phyloP scores from a whole-genome alignment of 35 echinoderm and acorn worm genomes.

The Nesometra sesokonis region DNA sequence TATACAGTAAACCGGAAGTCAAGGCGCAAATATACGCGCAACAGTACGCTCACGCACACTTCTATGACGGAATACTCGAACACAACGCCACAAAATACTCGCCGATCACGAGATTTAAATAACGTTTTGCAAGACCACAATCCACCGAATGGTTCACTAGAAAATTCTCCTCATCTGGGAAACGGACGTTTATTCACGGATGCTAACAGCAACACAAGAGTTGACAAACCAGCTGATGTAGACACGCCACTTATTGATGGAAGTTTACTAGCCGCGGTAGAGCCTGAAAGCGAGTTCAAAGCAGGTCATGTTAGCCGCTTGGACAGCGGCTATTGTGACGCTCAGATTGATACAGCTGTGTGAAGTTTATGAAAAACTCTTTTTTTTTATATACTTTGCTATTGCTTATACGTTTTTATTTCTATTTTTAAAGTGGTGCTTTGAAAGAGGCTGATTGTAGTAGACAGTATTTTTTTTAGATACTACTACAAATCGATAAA shows the following conservation, averaged over 20 bases:
- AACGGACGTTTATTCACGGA: background rate
- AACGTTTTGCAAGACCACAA: background rate
- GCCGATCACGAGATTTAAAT: no score
- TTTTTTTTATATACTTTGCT: no score
- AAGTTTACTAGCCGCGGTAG: background rate
- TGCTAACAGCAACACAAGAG: background rate
- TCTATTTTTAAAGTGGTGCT: no score
- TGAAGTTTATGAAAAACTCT: no score
- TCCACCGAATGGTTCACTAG: background rate
- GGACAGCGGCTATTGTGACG: background rate
- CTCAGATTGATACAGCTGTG: background rate
- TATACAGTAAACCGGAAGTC: background rate
- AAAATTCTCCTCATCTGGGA: background rate
- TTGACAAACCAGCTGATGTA: background rate
- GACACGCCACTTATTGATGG: background rate
- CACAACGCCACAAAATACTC: background rate
- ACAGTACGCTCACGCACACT: background rate
- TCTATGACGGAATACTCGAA: background rate
- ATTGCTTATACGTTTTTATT: no score
- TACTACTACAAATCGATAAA: no score
- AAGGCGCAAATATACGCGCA: background rate
- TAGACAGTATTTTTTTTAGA: no score
- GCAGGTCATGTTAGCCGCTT: background rate
- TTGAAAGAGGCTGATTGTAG: no score
- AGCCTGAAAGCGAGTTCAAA: background rate